phyloP scores from a whole-genome alignment of 1,140 invertebrate species.

The Acyrthosiphon pisum region DNA sequence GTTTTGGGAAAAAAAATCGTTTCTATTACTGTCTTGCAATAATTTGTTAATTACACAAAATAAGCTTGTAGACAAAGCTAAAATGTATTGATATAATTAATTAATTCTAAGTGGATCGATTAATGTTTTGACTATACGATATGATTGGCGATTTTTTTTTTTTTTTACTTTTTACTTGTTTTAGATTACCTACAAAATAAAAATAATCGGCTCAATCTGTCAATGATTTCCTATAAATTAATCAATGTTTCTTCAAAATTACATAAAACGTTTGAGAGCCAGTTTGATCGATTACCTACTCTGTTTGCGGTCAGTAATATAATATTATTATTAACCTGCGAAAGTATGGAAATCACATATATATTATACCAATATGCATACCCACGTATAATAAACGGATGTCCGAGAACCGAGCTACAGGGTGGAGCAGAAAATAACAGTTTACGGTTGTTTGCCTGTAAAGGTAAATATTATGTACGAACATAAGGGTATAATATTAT shows the following conservation, averaged over 20 bases:
- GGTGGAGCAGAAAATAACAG: not conserved
- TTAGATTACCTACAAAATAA: not conserved
- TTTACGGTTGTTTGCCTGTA: not conserved
- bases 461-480: not conserved
- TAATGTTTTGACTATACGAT: too few relatives aligned
- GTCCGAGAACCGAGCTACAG: not conserved
- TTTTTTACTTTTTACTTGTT: too few relatives aligned
- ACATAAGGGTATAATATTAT: not conserved
- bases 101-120: too few relatives aligned
- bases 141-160: not conserved
- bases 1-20: too few relatives aligned
- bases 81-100: too few relatives aligned
- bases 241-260: not conserved
- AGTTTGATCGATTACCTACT: not conserved
- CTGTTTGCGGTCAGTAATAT: not conserved
- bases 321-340: not conserved
- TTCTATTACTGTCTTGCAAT: too few relatives aligned
- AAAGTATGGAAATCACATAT: not conserved
- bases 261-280: not conserved
- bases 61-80: too few relatives aligned
- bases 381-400: not conserved
- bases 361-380: not conserved
- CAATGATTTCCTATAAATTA: not conserved
- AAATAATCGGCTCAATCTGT: not conserved
- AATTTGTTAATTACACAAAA: too few relatives aligned